These are phyloP conservation scores for Cossypha dichroa DNA, from an alignment of 2,797 vertebrate species.

Conservation along the genomic window DNA sequence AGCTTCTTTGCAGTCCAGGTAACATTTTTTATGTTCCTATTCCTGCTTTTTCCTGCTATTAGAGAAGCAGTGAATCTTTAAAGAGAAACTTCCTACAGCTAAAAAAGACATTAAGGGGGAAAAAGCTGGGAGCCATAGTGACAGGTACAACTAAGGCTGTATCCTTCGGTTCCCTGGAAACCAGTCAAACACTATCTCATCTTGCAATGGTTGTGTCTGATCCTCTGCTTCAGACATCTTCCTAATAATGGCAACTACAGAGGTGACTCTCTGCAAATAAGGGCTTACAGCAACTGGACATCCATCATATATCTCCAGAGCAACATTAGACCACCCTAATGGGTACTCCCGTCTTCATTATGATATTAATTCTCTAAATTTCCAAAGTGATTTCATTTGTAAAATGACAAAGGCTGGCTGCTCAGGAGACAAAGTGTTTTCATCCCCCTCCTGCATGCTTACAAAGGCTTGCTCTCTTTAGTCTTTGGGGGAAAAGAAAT, in stretches of 20 bases:
- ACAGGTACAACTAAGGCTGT: constrained; percentile 87
- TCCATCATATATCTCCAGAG: constrained; percentile 95
- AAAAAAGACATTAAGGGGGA: constrained; percentile 80
- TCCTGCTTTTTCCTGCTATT: constrained; percentile 74
- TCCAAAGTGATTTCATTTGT: constrained; percentile 95
- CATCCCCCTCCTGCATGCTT: constrained; percentile 81
- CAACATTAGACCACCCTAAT: constrained; percentile 97
- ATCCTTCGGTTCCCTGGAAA: constrained; percentile 89
- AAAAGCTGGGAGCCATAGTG: constrained; percentile 81
- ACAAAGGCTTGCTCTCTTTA: constrained; percentile 78
- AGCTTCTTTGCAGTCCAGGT: constrained; percentile 65
- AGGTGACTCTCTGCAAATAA: constrained; percentile 95
- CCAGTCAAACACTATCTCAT: constrained; percentile 92
- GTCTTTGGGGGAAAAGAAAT: constrained; percentile 84
- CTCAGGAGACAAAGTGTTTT: constrained; percentile 92
- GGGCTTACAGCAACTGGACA: constrained; percentile 90
- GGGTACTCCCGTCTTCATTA: constrained; percentile 93
- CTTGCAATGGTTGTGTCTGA: constrained; percentile 83
- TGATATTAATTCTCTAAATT: constrained; percentile 97
- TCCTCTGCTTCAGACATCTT: constrained; percentile 88
- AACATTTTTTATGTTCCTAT: constrained; percentile 66
- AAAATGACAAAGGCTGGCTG: constrained; percentile 91
- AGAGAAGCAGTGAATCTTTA: constrained; percentile 77
- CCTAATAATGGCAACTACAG: constrained; percentile 95
- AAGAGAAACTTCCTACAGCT: constrained; percentile 81